phyloP scores from a whole-genome alignment of 2,797 vertebrate genomes.

The Poeciliopsis infans region DNA sequence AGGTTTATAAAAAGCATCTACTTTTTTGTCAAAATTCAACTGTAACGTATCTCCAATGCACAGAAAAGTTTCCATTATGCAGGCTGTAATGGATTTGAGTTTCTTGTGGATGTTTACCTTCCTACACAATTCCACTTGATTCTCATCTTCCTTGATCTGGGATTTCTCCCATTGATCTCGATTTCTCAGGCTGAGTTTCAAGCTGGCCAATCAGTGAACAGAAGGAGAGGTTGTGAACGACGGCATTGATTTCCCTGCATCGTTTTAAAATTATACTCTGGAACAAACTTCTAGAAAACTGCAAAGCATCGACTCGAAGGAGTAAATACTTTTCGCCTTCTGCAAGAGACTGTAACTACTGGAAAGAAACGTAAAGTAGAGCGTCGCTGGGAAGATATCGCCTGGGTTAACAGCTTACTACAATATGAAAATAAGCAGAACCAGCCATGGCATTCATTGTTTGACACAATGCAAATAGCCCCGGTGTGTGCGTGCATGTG shows the following conservation, averaged over 20 bases:
- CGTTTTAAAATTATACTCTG: no score
- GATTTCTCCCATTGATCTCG: no score
- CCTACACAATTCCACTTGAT: no score
- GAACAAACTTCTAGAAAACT: no score
- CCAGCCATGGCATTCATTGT: slow-evolving; percentile 35
- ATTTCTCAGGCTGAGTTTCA: no score
- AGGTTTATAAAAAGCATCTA: not conserved
- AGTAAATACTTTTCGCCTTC: not conserved
- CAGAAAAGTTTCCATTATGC: not conserved
- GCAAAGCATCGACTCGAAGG: no score
- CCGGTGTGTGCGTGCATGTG: slow-evolving; percentile 11
- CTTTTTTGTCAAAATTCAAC: not conserved
- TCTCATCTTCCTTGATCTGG: no score
- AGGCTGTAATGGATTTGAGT: not conserved
- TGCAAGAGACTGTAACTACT: not conserved
- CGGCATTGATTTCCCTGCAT: no score
- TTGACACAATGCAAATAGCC: slow-evolving; percentile 34
- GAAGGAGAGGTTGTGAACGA: no score
- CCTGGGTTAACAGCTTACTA: not conserved
- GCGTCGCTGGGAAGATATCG: not conserved
- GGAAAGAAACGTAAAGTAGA: not conserved
- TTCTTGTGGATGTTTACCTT: not conserved
- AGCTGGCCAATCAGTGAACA: no score
- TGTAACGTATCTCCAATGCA: not conserved
- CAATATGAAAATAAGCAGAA: slow-evolving; percentile 40